These are phyloP conservation scores for Caenorhabditis doughertyi DNA, from an alignment of 2,888 invertebrate species.

Conservation along the genomic window DNA sequence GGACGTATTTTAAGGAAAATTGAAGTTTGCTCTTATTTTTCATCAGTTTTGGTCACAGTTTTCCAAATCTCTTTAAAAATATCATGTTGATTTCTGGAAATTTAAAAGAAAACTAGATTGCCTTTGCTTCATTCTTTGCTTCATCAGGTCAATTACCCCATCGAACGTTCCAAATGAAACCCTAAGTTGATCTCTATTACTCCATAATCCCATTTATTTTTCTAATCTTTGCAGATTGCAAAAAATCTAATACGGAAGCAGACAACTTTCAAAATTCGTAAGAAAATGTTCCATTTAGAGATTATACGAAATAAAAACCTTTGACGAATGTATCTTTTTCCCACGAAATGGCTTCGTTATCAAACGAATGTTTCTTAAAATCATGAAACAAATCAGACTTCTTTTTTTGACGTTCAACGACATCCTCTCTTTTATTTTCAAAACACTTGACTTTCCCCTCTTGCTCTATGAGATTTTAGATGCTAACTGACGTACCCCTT, in stretches of 20 bases:
- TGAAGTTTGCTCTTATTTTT: background rate
- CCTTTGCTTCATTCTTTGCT: too few species aligned
- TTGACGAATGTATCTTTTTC: slow-evolving; percentile 7
- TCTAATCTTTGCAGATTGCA: background rate
- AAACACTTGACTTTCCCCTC: slow-evolving; percentile 14
- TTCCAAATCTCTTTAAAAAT: background rate
- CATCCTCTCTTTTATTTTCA: background rate
- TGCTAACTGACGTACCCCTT: background rate
- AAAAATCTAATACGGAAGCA: slow-evolving; percentile 6
- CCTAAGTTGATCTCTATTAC: background rate
- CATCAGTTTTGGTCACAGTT: background rate
- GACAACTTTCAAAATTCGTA: background rate
- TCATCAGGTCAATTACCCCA: too few species aligned
- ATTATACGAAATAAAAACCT: background rate
- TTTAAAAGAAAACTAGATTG: too few species aligned
- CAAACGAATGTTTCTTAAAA: slow-evolving; percentile 17
- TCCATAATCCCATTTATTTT: background rate
- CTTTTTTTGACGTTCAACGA: slow-evolving; percentile 16
- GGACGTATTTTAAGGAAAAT: too few species aligned
- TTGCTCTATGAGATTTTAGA: background rate
- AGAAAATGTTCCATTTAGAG: background rate
- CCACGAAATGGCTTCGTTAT: slow-evolving; percentile 4
- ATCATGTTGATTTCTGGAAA: too few species aligned
- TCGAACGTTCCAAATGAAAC: background rate
- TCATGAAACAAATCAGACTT: slow-evolving; percentile 30